Base-by-base conservation (phyloP, 2,797 vertebrate genomes). In the Falco columbarius region DNA sequence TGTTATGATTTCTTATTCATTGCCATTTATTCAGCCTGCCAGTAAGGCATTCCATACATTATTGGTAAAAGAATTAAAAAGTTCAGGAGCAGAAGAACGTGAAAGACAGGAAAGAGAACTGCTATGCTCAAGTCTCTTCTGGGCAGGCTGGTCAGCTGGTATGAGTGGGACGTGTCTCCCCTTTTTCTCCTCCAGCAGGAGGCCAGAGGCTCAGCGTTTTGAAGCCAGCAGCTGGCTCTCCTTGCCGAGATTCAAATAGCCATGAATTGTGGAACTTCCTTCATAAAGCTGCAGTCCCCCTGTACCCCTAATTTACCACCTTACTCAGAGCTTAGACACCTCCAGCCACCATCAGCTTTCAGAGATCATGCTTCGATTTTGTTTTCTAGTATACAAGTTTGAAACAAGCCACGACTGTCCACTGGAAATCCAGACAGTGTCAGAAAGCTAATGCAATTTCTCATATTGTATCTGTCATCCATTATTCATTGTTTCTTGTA, bases 401-500 rank as follows among this genome's bases (percentile, higher is more conserved):
- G 71, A 89, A 90, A 63, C 70, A 91, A 86, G 15, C 18, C 47
- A 54, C 15, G 52, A 0, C 23, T 76, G 21, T 82, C 82, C 65
- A 32, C 13, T 65, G 46, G 56, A 96, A 92, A 77, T 24, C 12
- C 38, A 79, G 67, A 36, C 29, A 66, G 32, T 36, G 38, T 83
- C n/a, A 75, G 36, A 92, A 89, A 76, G 27, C 67, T 71, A 42
- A 10, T 18, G 23, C 51, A 67, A 7, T 56, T 81, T 90, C 71
- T 90, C n/a, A 24, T 81, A 32, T 62, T 76, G n/a, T 75, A 26
- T 56, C 63, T 91, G 30, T 85, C 12, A 2, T 79, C 42, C 16
- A 14, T 40, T 74, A n/a, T 82, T 92, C 36, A n/a, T 72, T 92
- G 72, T 82, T 96, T 91, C 73, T 62, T 91, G 26, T 67, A 46